Evolutionary conservation across 2,888 invertebrate genomes (phyloP).

Genomic region (Pachliopta kotzebuea): DNA sequence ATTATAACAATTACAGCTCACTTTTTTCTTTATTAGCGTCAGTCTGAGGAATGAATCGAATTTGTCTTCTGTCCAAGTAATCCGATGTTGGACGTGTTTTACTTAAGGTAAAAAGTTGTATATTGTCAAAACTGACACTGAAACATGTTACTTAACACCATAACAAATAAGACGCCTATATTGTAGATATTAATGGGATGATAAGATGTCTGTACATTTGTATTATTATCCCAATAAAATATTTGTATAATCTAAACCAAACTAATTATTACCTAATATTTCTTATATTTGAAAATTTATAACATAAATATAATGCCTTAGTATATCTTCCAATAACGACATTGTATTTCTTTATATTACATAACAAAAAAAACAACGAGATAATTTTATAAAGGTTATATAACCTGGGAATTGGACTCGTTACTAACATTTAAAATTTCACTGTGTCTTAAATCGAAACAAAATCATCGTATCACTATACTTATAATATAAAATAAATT

Average conservation of each 20-base stretch:
- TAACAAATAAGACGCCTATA: too few relatives aligned
- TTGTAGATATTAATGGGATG: too few relatives aligned
- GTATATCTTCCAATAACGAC: too few relatives aligned
- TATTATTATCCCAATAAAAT: too few relatives aligned
- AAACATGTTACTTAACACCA: background rate
- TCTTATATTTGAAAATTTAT: too few relatives aligned
- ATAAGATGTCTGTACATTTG: too few relatives aligned
- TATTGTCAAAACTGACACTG: conserved; percentile 15
- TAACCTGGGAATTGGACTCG: background rate
- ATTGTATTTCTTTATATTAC: too few relatives aligned
- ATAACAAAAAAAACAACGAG: too few relatives aligned
- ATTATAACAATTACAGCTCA: conserved; percentile 28
- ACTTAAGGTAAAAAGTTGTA: conserved; percentile 13
- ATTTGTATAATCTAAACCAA: background rate
- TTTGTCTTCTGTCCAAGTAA: conserved; percentile 38
- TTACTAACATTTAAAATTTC: background rate
- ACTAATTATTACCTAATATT: background rate
- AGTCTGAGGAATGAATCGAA: conserved; percentile 42
- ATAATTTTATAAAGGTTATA: background rate
- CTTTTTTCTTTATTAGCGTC: conserved; percentile 38
- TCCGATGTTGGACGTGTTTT: conserved; percentile 32
- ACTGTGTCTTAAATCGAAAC: background rate
- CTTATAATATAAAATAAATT: background rate
- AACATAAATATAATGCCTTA: too few relatives aligned
- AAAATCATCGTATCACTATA: background rate